Base-by-base conservation (phyloP, 2,888 invertebrate genomes). In the Sepiola atlantica region DNA sequence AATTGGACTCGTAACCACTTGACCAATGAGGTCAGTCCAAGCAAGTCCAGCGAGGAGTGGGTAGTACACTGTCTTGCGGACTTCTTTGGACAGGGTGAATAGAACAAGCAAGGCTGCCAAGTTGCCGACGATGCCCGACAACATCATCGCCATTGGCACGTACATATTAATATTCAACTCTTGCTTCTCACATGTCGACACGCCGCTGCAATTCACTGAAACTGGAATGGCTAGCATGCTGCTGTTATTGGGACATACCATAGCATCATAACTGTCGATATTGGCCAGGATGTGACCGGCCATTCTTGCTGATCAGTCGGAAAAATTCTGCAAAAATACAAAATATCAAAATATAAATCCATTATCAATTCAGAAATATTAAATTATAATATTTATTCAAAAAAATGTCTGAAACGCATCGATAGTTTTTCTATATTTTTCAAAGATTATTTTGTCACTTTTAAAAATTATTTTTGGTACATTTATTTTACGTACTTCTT, bases 11-110 rank as follows among this genome's bases (percentile, higher is more conserved):
- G 97, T 97, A 57, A 97, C 94, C 28, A 97, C 92, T 93, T 97
- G 97, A 21, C 97, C 97, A 90, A 97, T 95, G n/a, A 97, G 95
- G 95, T 97, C 97, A 3, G 97, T 97, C 96, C 97, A 96, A 18
- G 97, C 97, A 45, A 97, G 95, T 35, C 96, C 97, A 35, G 96
- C 96, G n/a, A 97, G 95, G 35, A 97, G 95, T 24, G 96, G 96
- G 95, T 96, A 97, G 95, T 97, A 97, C 54, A 97, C 96, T 0
- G 97, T 97, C 92, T 96, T 95, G 90, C 96, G 96, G 94, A 96
- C 96, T 93, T 97, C 96, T 93, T 95, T 95, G 16, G 96, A 95
- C 10, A 96, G 95, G 0, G 96, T 96, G 95, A 96, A 96, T 35
- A 97, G 95, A 21, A 97, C 97, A 24, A 96, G 95, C 35, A 97